Evolutionary conservation across 2,888 invertebrate species (phyloP), one percentile per base, ranked within the genome.

Genomic region (Thecocarcelia acutangulata): DNA sequence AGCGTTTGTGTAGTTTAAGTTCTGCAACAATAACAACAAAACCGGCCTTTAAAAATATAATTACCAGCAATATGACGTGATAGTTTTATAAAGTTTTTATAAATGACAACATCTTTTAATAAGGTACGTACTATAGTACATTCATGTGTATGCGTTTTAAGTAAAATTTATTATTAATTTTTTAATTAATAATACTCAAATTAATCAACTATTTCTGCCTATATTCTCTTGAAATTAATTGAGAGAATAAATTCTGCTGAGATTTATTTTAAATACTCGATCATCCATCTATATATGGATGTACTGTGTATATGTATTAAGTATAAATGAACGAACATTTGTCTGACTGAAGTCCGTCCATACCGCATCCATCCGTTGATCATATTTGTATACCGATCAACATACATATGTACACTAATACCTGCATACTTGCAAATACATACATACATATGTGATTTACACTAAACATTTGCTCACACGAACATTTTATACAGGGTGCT

Each of bases 181-280:
- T 72, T 72, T 58, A 56, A 54, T 17, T 54, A 52, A 63, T 21
- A 48, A 44, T 73, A 59, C 52, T 19, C 46, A 58, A 48, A 68
- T 24, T 40, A 15, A 44, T 64, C 13, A 19, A 12, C n/a, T 12
- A 24, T 12, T 61, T 56, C 37, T 66, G 46, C 33, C 33, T 33
- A 33, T 19, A 52, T 17, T 58, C 72, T 72, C 77, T 64, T 44
- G 40, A 44, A 37, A 52, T 61, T 33, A 44, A 24, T 33, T 59
- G 58, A 59, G 58, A 58, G 44, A 33, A 21, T 40, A 21, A 21
- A 24, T 54, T 61, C 56, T 70, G 52, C 42, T 74, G 78, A 82
- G 78, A 78, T 78, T 74, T 75, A 69, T 42, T 46, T 52, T 70
- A 44, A 81, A 77, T 68, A 73, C 70, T 59, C 46, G 69, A 75